Evolutionary conservation across 2,888 invertebrate genomes (phyloP).

Genomic region (Rhaphigaster nebulosa): DNA sequence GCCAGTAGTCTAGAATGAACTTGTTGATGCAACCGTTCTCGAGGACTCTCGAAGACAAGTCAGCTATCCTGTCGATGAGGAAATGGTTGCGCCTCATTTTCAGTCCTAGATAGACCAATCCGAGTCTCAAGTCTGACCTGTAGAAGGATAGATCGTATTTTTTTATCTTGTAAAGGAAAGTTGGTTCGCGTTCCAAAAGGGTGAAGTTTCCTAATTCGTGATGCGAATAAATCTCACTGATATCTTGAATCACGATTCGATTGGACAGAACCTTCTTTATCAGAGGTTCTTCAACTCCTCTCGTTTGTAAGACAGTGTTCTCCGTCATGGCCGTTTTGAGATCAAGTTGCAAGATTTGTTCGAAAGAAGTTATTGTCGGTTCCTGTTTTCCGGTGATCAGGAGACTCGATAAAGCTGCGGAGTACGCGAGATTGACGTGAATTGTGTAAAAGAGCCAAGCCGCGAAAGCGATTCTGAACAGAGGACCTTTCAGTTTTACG

Average conservation of each 20-base stretch:
- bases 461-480: background rate
- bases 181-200: background rate
- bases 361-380: background rate
- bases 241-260: background rate
- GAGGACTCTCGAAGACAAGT: background rate
- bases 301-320: background rate
- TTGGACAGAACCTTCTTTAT: background rate
- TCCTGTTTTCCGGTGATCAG: background rate
- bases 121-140: background rate
- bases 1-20: background rate
- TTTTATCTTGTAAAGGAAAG: background rate
- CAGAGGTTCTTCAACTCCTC: background rate
- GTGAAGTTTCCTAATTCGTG: background rate
- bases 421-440: background rate
- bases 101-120: background rate
- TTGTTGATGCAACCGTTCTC: background rate
- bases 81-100: constrained; percentile 12
- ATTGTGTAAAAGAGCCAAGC: background rate
- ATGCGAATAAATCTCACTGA: background rate
- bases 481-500: background rate
- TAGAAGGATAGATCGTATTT: background rate
- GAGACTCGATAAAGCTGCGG: background rate
- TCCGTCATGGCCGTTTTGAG: background rate
- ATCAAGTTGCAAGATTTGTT: background rate
- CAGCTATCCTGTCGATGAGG: background rate